Evolutionary conservation across 2,888 invertebrate species (phyloP), one percentile per base, ranked within the genome.

Genomic region (Cheilosia soror): DNA sequence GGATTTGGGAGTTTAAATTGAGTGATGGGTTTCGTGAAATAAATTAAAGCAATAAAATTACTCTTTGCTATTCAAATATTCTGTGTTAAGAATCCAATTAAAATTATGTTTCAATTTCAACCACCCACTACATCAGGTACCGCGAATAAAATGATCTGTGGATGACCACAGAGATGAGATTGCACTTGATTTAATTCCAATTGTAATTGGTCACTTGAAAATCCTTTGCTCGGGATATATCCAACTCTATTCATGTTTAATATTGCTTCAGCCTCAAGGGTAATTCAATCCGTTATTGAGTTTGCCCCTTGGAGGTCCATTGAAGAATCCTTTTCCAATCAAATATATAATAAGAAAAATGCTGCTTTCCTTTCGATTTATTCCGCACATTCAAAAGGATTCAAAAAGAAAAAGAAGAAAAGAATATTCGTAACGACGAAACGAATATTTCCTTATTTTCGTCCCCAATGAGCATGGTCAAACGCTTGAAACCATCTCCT

Each of bases 251-350:
- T 79, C 68, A 63, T 65, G 31, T 69, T 79, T 79, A 66, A 79
- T 84, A 80, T 71, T 71, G 75, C 69, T 69, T 76, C 66, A 27
- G 11, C 47, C 58, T 66, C 65, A 71, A 55, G 80, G 71, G 71
- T 71, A 80, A 76, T 84, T 80, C 60, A 84, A 80, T 84, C 84
- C 60, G 71, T 80, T 84, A 84, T 79, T 55, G 47, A 58, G 73
- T 37, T 71, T 27, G 58, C 51, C 73, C 60, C 53, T 66, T 51
- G 25, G 75, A 11, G 57, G 15, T 75, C 71, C 75, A 82, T 71
- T 66, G 60, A 40, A 29, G 72, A 47, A 31, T n/a, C 9, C 51
- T 27, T 53, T 44, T 44, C 37, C 66, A 60, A 82, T 65, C 44
- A 82, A 77, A 82, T 72, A 68, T 77, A 77, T 75, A 53, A 66